These are phyloP conservation scores for Geotrypetes seraphini DNA, from an alignment of 2,797 vertebrate genomes.

Conservation along the genomic window DNA sequence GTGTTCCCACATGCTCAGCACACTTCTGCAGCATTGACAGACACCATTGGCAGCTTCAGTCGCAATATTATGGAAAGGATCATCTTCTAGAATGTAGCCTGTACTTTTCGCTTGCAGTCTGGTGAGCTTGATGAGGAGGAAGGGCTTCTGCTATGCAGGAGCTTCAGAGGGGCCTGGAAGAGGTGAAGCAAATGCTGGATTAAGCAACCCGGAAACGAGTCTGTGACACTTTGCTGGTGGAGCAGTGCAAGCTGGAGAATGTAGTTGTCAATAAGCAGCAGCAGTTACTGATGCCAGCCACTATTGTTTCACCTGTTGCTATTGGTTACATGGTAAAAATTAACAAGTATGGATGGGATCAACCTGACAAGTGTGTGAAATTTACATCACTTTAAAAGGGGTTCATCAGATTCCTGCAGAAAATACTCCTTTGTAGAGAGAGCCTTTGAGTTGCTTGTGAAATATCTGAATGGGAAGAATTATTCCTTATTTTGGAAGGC, in stretches of 20 bases:
- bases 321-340: conserved; percentile 85
- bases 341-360: conserved; percentile 95
- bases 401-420: conserved; percentile 80
- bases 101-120: too few species aligned
- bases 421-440: conserved; percentile 83
- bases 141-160: too few species aligned
- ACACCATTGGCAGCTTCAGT: too few species aligned
- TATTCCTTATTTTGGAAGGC: conserved; percentile 80
- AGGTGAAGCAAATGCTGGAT: conserved; percentile 64
- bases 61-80: too few species aligned
- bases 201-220: conserved; percentile 70
- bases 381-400: conserved; percentile 82
- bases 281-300: conserved; percentile 42
- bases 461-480: conserved; percentile 86
- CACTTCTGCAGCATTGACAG: too few species aligned
- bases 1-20: too few species aligned
- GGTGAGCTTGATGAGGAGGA: too few species aligned
- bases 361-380: conserved; percentile 95
- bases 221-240: conserved; percentile 63
- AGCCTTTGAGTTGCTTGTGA: conserved; percentile 81
- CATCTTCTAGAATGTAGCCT: too few species aligned
- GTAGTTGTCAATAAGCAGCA: conserved; percentile 68
- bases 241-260: conserved; percentile 76
- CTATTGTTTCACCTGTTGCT: conserved; percentile 33
- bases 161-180: conserved; percentile 78